phyloP scores from a whole-genome alignment of 2,797 vertebrate species.

The Pelobates cultripes region DNA sequence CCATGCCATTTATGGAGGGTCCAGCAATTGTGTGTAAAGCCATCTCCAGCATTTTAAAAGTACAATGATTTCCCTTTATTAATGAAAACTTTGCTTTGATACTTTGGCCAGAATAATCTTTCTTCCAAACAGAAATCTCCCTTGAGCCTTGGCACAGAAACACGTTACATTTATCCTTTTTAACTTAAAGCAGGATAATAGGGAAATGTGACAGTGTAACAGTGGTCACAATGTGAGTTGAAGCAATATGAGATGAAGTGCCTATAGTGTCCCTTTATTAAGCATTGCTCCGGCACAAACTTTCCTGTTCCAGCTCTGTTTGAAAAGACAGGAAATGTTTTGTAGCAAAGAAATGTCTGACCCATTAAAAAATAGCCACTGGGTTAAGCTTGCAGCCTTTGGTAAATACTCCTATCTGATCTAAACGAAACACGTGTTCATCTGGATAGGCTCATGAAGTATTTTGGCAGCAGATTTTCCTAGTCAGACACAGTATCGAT shows the following conservation, averaged over 20 bases:
- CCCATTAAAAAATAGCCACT: conserved; percentile 45
- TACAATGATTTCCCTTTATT: conserved; percentile 21
- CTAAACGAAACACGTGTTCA: conserved; percentile 30
- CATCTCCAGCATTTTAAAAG: conserved; percentile 20
- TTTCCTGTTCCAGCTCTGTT: conserved; percentile 43
- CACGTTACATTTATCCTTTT: conserved; percentile 47
- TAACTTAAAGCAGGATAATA: conserved; percentile 47
- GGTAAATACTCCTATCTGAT: conserved; percentile 17
- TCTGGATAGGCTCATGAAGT: conserved; percentile 23
- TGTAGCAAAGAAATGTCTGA: conserved; percentile 26
- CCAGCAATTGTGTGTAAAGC: neutral
- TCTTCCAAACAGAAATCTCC: conserved; percentile 38
- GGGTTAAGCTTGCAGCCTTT: conserved; percentile 47
- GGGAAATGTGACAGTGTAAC: conserved; percentile 44
- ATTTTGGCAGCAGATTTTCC: conserved; percentile 21
- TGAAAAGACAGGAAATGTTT: conserved; percentile 44
- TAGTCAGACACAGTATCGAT: conserved; percentile 17
- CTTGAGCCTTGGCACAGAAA: conserved; percentile 37
- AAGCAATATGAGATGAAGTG: conserved; percentile 16
- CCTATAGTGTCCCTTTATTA: conserved; percentile 44
- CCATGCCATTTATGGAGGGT: neutral
- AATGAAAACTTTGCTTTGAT: conserved; percentile 41
- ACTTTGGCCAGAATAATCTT: conserved; percentile 32
- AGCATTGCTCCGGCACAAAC: conserved; percentile 37
- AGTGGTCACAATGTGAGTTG: conserved; percentile 4